Percentiles rank a stretch among this genome's conserved stretches.
These are phyloP conservation scores for Labrus mixtus DNA, from an alignment of 2,113 vertebrate species.

Conservation along the genomic window DNA sequence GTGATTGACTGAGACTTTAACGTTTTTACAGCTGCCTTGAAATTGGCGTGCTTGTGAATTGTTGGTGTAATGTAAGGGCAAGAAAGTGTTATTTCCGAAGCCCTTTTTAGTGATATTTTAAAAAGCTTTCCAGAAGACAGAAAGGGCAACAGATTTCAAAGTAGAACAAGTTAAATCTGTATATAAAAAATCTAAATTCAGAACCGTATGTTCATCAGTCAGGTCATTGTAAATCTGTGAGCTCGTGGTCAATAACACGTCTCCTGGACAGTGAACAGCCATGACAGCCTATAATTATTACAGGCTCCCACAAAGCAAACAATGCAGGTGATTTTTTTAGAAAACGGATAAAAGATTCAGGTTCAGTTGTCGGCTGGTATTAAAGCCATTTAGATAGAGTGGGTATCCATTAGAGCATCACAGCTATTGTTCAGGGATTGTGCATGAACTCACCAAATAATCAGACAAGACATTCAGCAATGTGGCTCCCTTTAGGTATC, in stretches of 20 bases:
- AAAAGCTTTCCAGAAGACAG: too few species aligned
- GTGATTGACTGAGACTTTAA: too few species aligned
- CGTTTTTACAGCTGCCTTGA: too few species aligned
- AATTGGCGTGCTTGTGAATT: too few species aligned
- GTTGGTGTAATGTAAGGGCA: too few species aligned
- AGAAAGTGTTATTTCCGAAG: too few species aligned
- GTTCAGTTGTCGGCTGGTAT: slow-evolving; percentile 43
- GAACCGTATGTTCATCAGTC: slow-evolving; percentile 18
- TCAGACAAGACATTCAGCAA: not conserved
- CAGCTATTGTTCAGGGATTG: slow-evolving; percentile 23
- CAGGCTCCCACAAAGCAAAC: slow-evolving; percentile 41
- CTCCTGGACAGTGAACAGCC: slow-evolving; percentile 31
- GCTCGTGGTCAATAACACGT: slow-evolving; percentile 50
- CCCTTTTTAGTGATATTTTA: too few species aligned
- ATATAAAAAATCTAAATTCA: not conserved
- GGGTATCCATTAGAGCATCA: not conserved
- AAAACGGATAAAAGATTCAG: slow-evolving; percentile 45
- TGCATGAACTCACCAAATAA: slow-evolving; percentile 1
- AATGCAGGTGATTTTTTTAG: slow-evolving; percentile 43
- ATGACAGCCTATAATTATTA: slow-evolving; percentile 66
- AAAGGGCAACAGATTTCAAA: too few species aligned
- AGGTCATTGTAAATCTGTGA: slow-evolving; percentile 15
- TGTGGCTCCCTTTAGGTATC: too few species aligned
- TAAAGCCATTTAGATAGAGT: slow-evolving; percentile 35
- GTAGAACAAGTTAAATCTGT: too few species aligned